Evolutionary conservation across 2,797 vertebrate genomes (phyloP).

Genomic region (Vireo griseus): DNA sequence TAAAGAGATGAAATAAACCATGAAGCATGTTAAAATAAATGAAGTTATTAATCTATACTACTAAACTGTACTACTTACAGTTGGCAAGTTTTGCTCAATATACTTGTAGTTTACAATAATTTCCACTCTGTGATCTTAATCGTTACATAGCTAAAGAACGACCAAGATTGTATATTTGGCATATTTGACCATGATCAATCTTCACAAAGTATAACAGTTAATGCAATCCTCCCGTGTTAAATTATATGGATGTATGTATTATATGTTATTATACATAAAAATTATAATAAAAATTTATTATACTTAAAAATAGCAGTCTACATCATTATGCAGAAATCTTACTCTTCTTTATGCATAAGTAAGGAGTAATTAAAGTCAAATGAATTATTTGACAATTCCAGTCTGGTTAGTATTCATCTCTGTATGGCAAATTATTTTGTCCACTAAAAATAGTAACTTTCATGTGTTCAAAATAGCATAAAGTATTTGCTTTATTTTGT

Average conservation of each 20-base stretch:
- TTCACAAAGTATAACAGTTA: neutral
- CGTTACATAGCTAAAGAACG: neutral
- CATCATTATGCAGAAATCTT: neutral
- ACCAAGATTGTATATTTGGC: too few relatives aligned
- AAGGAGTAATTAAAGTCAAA: neutral
- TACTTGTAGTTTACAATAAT: neutral
- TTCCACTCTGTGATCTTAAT: neutral
- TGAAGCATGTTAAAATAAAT: neutral
- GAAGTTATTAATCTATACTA: neutral
- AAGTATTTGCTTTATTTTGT: neutral
- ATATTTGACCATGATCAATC: neutral
- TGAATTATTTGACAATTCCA: neutral
- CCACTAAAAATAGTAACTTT: neutral
- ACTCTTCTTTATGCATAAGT: neutral
- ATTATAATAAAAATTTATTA: too few relatives aligned
- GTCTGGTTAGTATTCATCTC: neutral
- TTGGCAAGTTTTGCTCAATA: neutral
- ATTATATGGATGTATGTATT: neutral
- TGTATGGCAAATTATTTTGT: neutral
- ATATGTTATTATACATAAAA: neutral
- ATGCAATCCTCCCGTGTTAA: neutral
- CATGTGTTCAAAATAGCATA: neutral
- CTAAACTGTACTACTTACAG: neutral
- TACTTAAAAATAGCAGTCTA: neutral
- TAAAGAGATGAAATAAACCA: neutral